These are phyloP conservation scores for Galerucella pusilla DNA, from an alignment of 2,888 invertebrate genomes.

Conservation along the genomic window DNA sequence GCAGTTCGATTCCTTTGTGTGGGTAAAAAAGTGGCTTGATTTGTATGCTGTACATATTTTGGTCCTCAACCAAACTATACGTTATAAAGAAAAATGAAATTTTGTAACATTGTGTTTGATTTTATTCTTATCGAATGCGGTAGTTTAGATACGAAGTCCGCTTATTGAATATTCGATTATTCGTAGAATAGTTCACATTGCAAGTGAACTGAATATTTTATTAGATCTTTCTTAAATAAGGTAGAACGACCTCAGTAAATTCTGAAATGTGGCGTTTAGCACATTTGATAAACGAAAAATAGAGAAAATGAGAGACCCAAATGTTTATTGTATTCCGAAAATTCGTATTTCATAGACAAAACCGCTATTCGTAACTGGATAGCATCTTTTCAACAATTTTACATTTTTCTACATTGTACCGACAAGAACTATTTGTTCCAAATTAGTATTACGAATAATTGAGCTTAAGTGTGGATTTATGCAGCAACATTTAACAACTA, in stretches of 20 bases:
- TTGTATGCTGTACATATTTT: no score
- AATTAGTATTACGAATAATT: no score
- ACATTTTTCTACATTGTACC: no score
- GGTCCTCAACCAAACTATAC: no score
- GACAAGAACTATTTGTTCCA: not conserved
- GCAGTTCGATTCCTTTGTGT: no score
- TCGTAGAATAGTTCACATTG: not conserved
- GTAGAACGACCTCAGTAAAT: not conserved
- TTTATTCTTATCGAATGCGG: not conserved
- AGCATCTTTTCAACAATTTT: constrained; percentile 15
- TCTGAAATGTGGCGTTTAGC: constrained; percentile 20
- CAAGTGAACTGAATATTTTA: not conserved
- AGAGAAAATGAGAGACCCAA: constrained; percentile 19
- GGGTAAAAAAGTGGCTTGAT: no score
- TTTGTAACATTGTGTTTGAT: not conserved
- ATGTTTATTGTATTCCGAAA: constrained; percentile 14
- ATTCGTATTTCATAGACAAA: constrained; percentile 21
- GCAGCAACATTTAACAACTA: no score
- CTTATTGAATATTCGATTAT: not conserved
- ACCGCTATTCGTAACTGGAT: constrained; percentile 6
- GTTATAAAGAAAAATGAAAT: not conserved
- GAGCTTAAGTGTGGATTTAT: no score
- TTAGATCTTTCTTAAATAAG: not conserved
- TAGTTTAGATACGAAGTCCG: not conserved
- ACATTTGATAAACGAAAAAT: constrained; percentile 17